These are phyloP conservation scores for Bufotes viridis DNA, from an alignment of 2,797 vertebrate species.

Conservation along the genomic window DNA sequence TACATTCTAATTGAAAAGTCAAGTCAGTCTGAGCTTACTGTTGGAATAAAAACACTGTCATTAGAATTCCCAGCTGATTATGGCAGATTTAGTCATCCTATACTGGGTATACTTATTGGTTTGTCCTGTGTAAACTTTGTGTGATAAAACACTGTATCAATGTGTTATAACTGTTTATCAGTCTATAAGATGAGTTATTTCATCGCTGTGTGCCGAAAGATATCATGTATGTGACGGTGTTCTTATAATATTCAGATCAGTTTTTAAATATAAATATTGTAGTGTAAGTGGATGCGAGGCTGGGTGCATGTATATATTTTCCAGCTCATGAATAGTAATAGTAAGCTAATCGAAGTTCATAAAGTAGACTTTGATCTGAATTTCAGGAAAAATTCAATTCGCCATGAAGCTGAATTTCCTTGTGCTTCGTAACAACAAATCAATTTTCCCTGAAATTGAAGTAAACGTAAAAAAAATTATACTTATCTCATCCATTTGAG, in stretches of 20 bases:
- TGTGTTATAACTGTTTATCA: conserved; percentile 65
- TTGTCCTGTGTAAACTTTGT: conserved; percentile 60
- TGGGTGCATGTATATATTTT: not conserved
- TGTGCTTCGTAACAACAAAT: too few relatives aligned
- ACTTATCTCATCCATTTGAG: too few relatives aligned
- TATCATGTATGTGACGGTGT: not conserved
- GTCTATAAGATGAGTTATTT: not conserved
- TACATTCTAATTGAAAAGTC: conserved; percentile 73
- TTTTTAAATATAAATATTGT: not conserved
- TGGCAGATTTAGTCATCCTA: conserved; percentile 61
- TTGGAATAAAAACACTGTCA: conserved; percentile 63
- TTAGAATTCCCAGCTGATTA: conserved; percentile 61
- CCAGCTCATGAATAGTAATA: not conserved
- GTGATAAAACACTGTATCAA: conserved; percentile 65
- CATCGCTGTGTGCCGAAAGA: not conserved
- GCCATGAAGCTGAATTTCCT: too few relatives aligned
- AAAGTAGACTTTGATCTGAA: too few relatives aligned
- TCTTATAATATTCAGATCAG: not conserved
- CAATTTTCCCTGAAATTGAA: too few relatives aligned
- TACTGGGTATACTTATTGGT: conserved; percentile 64
- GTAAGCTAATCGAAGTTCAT: too few relatives aligned
- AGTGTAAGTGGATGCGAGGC: not conserved
- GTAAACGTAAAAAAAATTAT: too few relatives aligned
- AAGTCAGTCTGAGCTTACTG: conserved; percentile 65
- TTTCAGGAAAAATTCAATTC: too few relatives aligned